Evolutionary conservation across 2,888 invertebrate species (phyloP).

Genomic region (Spodoptera picta): DNA sequence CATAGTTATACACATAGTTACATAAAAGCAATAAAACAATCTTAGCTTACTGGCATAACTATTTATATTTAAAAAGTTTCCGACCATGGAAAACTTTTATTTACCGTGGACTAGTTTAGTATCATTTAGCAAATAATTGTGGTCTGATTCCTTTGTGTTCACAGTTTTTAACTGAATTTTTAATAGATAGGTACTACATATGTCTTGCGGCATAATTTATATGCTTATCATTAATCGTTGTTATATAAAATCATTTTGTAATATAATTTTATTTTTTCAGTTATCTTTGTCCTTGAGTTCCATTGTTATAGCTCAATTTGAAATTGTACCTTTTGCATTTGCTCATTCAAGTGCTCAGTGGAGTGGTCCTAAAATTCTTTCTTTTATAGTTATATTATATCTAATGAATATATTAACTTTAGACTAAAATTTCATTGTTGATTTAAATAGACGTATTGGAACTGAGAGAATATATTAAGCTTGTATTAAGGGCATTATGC

Average conservation of each 20-base stretch:
- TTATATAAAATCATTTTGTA: constrained; percentile 68
- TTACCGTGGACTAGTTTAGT: constrained; percentile 25
- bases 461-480: constrained; percentile 62
- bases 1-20: constrained; percentile 39
- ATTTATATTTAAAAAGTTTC: constrained; percentile 22
- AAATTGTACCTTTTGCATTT: constrained; percentile 79
- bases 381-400: constrained; percentile 40
- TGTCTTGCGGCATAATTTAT: constrained; percentile 38
- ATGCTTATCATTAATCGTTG: constrained; percentile 53
- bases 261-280: constrained; percentile 48
- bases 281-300: constrained; percentile 38
- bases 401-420: constrained; percentile 45
- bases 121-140: constrained; percentile 34
- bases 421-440: constrained; percentile 44
- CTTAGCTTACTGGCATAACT: constrained; percentile 27
- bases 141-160: constrained; percentile 50
- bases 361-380: constrained; percentile 30
- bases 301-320: constrained; percentile 67
- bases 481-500: constrained; percentile 48
- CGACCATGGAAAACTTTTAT: constrained; percentile 20
- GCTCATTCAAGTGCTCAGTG: constrained; percentile 64
- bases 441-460: constrained; percentile 55
- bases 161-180: constrained; percentile 50
- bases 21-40: constrained; percentile 44
- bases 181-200: constrained; percentile 25